These are phyloP conservation scores for Phoeniculus purpureus DNA, from an alignment of 2,797 vertebrate species.

Conservation along the genomic window DNA sequence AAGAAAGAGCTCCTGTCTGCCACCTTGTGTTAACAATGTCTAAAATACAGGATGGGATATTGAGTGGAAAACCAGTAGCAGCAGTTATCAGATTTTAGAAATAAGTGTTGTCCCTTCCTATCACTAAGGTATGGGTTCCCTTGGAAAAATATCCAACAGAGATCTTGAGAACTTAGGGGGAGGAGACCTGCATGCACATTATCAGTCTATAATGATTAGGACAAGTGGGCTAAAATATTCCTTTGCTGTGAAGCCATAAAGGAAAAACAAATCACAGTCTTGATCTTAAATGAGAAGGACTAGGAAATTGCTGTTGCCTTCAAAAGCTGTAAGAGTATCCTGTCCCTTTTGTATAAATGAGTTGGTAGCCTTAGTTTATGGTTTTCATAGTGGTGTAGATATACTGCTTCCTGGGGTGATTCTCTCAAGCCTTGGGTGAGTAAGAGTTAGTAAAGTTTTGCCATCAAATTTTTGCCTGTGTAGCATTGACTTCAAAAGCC, in stretches of 20 bases:
- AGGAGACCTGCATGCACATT: not conserved
- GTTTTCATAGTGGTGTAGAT: not conserved
- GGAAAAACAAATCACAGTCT: not conserved
- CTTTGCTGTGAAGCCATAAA: not conserved
- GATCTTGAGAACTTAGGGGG: not conserved
- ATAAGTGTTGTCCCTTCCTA: not conserved
- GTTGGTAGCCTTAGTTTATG: not conserved
- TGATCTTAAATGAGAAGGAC: not conserved
- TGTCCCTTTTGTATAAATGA: not conserved
- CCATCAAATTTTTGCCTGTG: not conserved
- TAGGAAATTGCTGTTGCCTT: not conserved
- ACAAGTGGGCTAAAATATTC: not conserved
- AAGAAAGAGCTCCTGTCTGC: slow-evolving; percentile 55
- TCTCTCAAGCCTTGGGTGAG: not conserved
- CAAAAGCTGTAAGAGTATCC: not conserved
- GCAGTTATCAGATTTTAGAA: not conserved
- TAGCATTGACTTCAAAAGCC: not conserved
- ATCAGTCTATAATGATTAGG: not conserved
- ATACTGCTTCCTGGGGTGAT: not conserved
- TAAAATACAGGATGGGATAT: slow-evolving; percentile 3
- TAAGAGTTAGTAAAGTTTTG: not conserved
- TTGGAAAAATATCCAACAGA: not conserved
- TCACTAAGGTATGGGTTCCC: not conserved
- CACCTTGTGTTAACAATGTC: slow-evolving; percentile 62
- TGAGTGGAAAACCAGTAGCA: not conserved